Percentiles rank a stretch among this genome's conserved stretches.
phyloP scores from a whole-genome alignment of 2,797 vertebrate species.

The Phalanger gymnotis region DNA sequence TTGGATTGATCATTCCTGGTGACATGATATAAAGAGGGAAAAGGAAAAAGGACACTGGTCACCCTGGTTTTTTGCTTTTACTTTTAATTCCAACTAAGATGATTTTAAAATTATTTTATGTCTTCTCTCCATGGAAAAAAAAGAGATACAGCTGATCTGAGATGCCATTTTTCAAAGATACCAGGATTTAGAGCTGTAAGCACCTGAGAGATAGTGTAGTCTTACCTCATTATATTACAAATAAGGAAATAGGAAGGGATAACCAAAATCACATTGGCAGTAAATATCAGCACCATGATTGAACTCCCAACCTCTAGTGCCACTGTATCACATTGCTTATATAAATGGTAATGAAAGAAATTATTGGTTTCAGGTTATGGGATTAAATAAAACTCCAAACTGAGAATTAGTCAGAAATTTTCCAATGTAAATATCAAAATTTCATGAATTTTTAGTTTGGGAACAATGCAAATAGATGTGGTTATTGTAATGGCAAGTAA shows the following conservation, averaged over 20 bases:
- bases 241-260: neutral
- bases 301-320: neutral
- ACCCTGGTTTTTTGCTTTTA: neutral
- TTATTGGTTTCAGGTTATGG: constrained; percentile 16
- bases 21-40: neutral
- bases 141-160: neutral
- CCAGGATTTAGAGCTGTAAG: no score
- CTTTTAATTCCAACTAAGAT: neutral
- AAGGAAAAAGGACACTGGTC: neutral
- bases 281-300: neutral
- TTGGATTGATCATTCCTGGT: neutral
- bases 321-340: neutral
- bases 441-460: constrained; percentile 58
- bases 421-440: constrained; percentile 26
- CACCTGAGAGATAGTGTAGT: no score
- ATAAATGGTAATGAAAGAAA: constrained; percentile 15
- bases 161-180: neutral
- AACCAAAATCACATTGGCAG: neutral
- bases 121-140: neutral
- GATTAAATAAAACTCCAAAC: constrained; percentile 37
- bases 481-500: no score
- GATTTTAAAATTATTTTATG: neutral
- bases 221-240: neutral
- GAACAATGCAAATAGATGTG: constrained; percentile 28
- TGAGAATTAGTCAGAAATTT: constrained; percentile 43